A percentile compares a stretch with the other conserved stretches of the same genome.
phyloP scores from a whole-genome alignment of 1,140 invertebrate species.

The Dysdera silvatica region DNA sequence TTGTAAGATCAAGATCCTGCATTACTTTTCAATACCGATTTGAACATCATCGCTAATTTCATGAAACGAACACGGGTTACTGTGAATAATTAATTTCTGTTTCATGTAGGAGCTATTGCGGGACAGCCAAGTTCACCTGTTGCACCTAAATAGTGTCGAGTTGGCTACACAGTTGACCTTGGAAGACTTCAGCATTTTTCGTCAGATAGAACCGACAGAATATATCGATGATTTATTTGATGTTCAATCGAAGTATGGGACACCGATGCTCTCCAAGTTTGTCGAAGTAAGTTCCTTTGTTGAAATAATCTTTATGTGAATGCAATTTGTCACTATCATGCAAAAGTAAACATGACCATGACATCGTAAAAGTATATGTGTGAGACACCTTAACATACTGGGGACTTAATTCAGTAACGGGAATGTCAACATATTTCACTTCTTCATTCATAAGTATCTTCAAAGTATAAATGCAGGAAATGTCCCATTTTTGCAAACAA shows the following conservation, averaged over 20 bases:
- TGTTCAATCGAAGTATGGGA: constrained; percentile 79
- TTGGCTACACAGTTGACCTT: constrained; percentile 90
- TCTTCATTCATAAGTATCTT: too few species aligned
- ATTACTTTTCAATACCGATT: too few species aligned
- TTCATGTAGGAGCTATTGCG: constrained; percentile 67
- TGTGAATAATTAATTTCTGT: background rate
- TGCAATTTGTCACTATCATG: too few species aligned
- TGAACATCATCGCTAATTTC: background rate
- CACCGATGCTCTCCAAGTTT: constrained; percentile 86
- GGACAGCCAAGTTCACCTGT: constrained; percentile 84
- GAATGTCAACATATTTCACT: too few species aligned
- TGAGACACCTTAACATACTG: too few species aligned
- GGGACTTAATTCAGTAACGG: too few species aligned
- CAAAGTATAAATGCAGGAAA: too few species aligned
- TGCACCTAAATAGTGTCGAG: constrained; percentile 95
- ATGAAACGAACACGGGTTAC: background rate
- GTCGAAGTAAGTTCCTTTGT: constrained; percentile 55
- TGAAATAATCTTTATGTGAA: too few species aligned
- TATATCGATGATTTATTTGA: constrained; percentile 95
- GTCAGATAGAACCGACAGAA: constrained; percentile 95
- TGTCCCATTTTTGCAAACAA: too few species aligned
- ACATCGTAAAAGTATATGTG: too few species aligned
- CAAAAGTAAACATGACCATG: too few species aligned
- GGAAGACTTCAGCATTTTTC: constrained; percentile 90
- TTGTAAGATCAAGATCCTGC: too few species aligned